Evolutionary conservation across 2,797 vertebrate genomes (phyloP).

Genomic region (Sebastes minor): DNA sequence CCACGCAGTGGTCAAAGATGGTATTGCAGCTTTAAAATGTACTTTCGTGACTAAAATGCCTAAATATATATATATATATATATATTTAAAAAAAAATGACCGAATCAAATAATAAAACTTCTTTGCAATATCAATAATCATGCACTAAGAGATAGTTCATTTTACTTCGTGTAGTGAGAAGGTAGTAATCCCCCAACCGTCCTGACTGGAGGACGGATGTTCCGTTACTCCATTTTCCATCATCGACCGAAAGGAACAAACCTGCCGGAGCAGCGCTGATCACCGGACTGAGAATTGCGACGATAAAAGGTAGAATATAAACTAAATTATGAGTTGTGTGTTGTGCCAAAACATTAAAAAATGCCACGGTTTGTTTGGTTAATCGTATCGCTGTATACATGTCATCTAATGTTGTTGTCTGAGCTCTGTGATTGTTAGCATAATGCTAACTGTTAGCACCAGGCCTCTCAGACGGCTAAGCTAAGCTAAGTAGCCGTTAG

Average conservation of each 20-base stretch:
- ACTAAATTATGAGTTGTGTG: accelerated
- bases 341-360: accelerated
- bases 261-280: not conserved
- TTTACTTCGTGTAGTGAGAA: no score
- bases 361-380: accelerated
- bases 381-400: accelerated
- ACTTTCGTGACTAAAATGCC: not conserved
- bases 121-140: not conserved
- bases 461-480: conserved; percentile 46
- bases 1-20: not conserved
- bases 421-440: not conserved
- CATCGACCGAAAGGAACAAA: conserved; percentile 12
- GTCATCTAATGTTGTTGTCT: not conserved
- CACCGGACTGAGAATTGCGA: not conserved
- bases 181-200: conserved; percentile 3
- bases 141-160: accelerated
- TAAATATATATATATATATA: not conserved
- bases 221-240: conserved; percentile 74
- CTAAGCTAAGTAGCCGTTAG: not conserved
- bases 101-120: accelerated
- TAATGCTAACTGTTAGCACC: not conserved
- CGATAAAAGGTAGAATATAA: conserved; percentile 30
- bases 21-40: not conserved
- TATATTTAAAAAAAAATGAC: not conserved
- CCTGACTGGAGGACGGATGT: conserved; percentile 15